phyloP scores from a whole-genome alignment of 2,113 vertebrate species.

The Upupa epops region DNA sequence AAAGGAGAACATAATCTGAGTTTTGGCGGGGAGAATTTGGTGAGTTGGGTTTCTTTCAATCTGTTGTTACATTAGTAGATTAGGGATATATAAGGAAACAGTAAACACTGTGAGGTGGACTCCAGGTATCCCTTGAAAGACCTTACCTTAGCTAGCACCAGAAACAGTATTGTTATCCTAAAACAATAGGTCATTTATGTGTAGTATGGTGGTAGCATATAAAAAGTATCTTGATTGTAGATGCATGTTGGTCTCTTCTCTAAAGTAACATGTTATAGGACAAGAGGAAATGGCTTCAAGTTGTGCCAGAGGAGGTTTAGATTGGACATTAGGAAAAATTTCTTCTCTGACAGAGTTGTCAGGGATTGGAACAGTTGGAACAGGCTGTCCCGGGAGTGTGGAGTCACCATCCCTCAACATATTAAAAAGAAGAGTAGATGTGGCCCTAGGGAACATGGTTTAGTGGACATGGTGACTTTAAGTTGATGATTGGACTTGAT shows the following conservation, averaged over 20 bases:
- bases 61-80: neutral
- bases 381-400: too few relatives aligned
- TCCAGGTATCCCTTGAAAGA: neutral
- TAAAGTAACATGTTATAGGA: too few relatives aligned
- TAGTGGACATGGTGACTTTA: too few relatives aligned
- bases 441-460: too few relatives aligned
- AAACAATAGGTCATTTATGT: neutral
- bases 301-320: too few relatives aligned
- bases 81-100: neutral
- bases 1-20: neutral
- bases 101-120: neutral
- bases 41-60: neutral
- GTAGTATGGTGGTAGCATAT: rapidly evolving
- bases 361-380: too few relatives aligned
- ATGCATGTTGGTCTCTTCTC: neutral
- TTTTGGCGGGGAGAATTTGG: neutral
- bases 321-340: too few relatives aligned
- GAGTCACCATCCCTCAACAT: too few relatives aligned
- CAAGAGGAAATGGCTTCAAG: too few relatives aligned
- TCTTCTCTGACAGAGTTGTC: too few relatives aligned
- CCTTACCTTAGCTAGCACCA: neutral
- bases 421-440: too few relatives aligned
- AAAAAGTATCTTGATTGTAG: neutral
- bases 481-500: too few relatives aligned
- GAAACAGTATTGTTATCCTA: neutral